Base-by-base conservation (phyloP, 1,140 invertebrate genomes). In the Drosophila insularis region DNA sequence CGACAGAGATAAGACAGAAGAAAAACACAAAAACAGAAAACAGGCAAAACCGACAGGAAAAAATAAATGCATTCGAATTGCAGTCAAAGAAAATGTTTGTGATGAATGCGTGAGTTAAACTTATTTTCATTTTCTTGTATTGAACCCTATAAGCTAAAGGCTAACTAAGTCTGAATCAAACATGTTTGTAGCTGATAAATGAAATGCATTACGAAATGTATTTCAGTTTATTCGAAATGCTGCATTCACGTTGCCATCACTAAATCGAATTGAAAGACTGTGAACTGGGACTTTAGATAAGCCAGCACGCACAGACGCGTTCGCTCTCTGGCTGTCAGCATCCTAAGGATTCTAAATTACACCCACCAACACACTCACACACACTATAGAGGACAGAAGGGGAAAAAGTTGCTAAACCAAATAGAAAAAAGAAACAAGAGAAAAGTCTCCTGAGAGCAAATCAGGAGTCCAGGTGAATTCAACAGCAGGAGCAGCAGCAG, bases 301-400 rank as follows among this genome's bases (percentile, higher is more conserved):
- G 80, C 81, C 77, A 72, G 70, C 81, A 79, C 81, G 78, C 81
- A 89, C 79, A 82, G 75, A 86, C 82, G 66, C 75, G 68, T 58
- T 58, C 37, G 27, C 19, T 60, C 76, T 62, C 70, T 79, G 77
- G 64, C 76, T 73, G 84, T 82, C 82, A 87, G 84, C 84, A 74
- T 78, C 71, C 74, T 71, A 78, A 79, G 81, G 82, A 73, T 68
- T 76, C 77, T 61, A 86, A 87, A 86, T 86, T 87, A 75, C 71
- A 72, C 62, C 56, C 61, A 71, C 77, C 58, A 63, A 64, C 32
- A 50, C 70, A 55, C 39, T 37, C 14, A 46, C 21, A 56, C 27
- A 43, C 35, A 60, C 43, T 27, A 73, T 37, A 39, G 55, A 43
- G 37, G 37, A 21, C 32, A 58, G n/a, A 27, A 27, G 17, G 21